These are phyloP conservation scores for Nasonia vitripennis DNA, from an alignment of 1,140 invertebrate genomes.

Conservation along the genomic window DNA sequence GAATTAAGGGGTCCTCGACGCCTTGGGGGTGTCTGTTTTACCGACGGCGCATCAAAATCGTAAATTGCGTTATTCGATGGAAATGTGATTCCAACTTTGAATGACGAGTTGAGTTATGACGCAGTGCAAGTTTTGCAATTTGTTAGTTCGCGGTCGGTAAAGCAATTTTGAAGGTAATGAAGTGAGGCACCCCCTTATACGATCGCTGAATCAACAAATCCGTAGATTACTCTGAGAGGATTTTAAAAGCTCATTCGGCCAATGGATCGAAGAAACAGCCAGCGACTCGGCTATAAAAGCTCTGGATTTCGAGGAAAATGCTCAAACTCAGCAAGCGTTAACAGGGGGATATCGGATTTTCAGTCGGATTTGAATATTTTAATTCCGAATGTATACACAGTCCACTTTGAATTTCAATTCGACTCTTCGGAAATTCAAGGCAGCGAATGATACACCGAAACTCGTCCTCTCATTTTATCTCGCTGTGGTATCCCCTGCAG, in stretches of 20 bases:
- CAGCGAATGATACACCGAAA: background rate
- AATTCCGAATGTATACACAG: background rate
- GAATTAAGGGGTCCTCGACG: background rate
- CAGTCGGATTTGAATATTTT: constrained; percentile 26
- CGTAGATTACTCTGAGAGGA: too few relatives aligned
- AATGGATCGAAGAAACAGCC: background rate
- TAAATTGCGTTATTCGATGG: background rate
- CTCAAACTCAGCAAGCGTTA: background rate
- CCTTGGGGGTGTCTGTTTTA: too few relatives aligned
- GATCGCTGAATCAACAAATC: too few relatives aligned
- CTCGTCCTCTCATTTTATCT: too few relatives aligned
- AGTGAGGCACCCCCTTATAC: background rate
- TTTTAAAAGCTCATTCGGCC: background rate
- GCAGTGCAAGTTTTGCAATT: too few relatives aligned
- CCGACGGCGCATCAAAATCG: too few relatives aligned
- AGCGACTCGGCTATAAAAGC: background rate
- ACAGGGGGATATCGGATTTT: background rate
- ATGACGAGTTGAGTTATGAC: too few relatives aligned
- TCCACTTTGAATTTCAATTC: background rate
- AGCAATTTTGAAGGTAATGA: background rate
- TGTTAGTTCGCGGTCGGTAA: background rate
- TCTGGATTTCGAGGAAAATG: background rate
- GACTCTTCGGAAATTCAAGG: background rate
- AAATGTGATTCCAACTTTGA: background rate
- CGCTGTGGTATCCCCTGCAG: too few relatives aligned